Evolutionary conservation across 1,140 invertebrate species (phyloP), one percentile per base, ranked within the genome.

Genomic region (Linepithema humile): DNA sequence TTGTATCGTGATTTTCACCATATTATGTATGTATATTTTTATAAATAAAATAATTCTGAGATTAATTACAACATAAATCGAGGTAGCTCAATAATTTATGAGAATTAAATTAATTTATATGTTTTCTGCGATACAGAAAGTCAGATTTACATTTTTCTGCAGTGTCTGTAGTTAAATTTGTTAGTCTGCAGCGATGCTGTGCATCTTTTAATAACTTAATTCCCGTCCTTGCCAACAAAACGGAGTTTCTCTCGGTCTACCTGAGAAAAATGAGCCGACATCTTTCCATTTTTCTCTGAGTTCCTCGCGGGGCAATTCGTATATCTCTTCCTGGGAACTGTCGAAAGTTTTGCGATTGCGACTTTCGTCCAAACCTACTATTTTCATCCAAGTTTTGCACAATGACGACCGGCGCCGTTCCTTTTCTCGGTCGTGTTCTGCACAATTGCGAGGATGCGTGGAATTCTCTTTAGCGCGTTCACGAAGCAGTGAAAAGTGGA

Each of bases 301-400:
- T 20, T 57, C 17, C 10, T 84, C 26, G 6, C 29, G 29, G 15
- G 29, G 38, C 23, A 1, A 57, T 82, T 80, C 83, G 64, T 84
- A 84, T 26, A 80, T 80, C 43, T 45, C 64, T 84, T 60, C n/a
- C 4, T 23, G 43, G 1, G 38, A 50, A 60, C 29, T 70, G 53
- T 80, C 40, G 75, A 84, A 80, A 84, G 83, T 84, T 84, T 59
- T 60, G 35, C 32, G 43, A 67, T 84, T 45, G 40, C 40, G 50
- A n/a, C n/a, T 17, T 6, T 59, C 55, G 64, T 45, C 57, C 32
- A 23, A 12, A 29, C 40, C 23, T 23, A 3, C 29, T 12, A 55
- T 57, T 80, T 55, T 55, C 12, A 10, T 17, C n/a, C 12, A 45
- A 73, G 38, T 73, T 57, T 82, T 15, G 5, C 32, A 73, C 53